Evolutionary conservation across 1,140 invertebrate genomes (phyloP).

Genomic region (Amphibalanus amphitrite): DNA sequence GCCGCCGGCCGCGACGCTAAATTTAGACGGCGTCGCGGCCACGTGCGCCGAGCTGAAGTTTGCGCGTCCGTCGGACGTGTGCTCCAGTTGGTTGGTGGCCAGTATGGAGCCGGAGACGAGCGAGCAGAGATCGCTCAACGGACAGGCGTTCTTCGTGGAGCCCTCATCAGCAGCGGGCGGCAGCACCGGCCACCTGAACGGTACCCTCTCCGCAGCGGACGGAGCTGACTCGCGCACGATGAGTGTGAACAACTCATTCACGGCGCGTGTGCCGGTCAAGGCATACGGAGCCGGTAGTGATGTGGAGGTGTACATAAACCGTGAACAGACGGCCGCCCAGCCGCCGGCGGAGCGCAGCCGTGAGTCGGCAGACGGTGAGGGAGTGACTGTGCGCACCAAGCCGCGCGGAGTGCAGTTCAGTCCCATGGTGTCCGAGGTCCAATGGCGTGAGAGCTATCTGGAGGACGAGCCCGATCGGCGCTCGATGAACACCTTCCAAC

Average conservation of each 20-base stretch:
- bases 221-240: background rate
- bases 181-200: background rate
- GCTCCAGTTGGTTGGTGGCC: background rate
- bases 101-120: background rate
- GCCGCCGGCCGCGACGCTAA: background rate
- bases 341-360: background rate
- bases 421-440: background rate
- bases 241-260: background rate
- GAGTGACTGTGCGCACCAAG: background rate
- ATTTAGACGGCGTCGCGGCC: background rate
- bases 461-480: background rate
- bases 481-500: background rate
- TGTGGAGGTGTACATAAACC: background rate
- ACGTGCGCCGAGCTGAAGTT: background rate
- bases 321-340: background rate
- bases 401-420: background rate
- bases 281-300: background rate
- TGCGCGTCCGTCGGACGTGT: background rate
- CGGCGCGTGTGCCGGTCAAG: background rate
- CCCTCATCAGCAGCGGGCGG: too few species aligned
- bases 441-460: constrained; percentile 2
- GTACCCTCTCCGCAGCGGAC: background rate
- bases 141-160: background rate
- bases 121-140: background rate
- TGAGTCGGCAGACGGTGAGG: background rate